phyloP scores from a whole-genome alignment of 2,888 invertebrate species.

The Drosophila formosana region DNA sequence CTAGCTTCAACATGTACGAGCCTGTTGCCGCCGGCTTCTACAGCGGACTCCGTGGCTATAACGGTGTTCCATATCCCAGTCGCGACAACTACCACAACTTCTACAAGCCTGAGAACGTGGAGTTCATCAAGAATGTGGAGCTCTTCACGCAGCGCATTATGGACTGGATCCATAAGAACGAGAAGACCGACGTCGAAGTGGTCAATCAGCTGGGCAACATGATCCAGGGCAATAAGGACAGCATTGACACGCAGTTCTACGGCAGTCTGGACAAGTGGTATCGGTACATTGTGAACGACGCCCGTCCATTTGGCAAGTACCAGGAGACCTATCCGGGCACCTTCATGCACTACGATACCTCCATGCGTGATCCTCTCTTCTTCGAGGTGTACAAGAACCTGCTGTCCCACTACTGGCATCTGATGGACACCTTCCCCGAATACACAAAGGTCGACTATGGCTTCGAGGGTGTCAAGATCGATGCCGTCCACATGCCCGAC shows the following conservation, averaged over 20 bases:
- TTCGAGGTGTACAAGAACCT: constrained; percentile 89
- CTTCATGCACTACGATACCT: constrained; percentile 88
- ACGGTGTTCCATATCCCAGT: constrained; percentile 89
- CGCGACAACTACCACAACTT: constrained; percentile 87
- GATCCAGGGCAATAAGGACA: constrained; percentile 86
- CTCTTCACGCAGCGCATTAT: constrained; percentile 88
- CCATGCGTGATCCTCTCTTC: constrained; percentile 90
- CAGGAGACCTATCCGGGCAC: constrained; percentile 83
- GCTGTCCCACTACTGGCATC: constrained; percentile 86
- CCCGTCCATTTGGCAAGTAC: constrained; percentile 75
- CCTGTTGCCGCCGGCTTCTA: constrained; percentile 88
- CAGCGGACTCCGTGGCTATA: constrained; percentile 88
- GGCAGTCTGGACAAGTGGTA: constrained; percentile 86
- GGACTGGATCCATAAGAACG: constrained; percentile 84
- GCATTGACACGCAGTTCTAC: constrained; percentile 86
- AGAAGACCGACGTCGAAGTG: constrained; percentile 77
- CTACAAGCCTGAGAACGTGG: constrained; percentile 80
- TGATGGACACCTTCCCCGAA: constrained; percentile 87
- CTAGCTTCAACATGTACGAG: constrained; percentile 87
- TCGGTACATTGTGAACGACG: constrained; percentile 86
- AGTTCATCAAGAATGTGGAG: constrained; percentile 84
- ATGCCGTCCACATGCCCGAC: constrained; percentile 87
- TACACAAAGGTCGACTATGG: constrained; percentile 88
- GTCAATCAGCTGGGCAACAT: constrained; percentile 86
- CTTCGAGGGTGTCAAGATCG: constrained; percentile 89